These are phyloP conservation scores for Fukomys damarensis DNA, from an alignment of 2,113 vertebrate species.

Conservation along the genomic window DNA sequence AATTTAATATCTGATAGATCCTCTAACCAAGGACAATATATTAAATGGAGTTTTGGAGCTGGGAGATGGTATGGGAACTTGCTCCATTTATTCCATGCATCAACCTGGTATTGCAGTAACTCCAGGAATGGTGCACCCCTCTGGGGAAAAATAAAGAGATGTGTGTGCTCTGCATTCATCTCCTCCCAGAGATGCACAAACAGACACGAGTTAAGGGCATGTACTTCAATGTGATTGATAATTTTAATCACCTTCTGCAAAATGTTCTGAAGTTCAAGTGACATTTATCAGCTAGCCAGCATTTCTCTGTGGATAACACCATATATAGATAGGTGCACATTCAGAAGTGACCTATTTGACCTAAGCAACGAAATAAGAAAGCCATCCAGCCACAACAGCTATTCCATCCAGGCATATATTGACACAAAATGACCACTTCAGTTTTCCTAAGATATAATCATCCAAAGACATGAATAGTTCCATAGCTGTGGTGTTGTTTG, in stretches of 20 bases:
- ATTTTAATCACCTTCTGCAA: not conserved
- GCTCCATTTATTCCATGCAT: too few relatives aligned
- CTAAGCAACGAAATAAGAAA: not conserved
- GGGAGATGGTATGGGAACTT: too few relatives aligned
- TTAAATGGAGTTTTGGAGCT: too few relatives aligned
- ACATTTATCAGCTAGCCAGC: not conserved
- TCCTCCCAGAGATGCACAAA: not conserved
- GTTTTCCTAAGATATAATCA: not conserved
- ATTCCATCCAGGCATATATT: not conserved
- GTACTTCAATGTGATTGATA: not conserved
- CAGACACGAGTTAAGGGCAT: not conserved
- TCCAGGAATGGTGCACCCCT: too few relatives aligned
- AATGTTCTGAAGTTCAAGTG: not conserved
- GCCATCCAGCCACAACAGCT: not conserved
- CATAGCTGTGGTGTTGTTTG: not conserved
- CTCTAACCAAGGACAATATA: too few relatives aligned
- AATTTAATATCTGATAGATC: too few relatives aligned
- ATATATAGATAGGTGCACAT: not conserved
- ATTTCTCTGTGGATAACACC: not conserved
- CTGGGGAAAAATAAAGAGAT: not conserved
- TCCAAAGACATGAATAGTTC: not conserved
- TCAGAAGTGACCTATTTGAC: not conserved
- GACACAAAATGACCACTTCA: not conserved
- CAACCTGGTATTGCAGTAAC: too few relatives aligned
- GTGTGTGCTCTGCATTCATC: not conserved